Percentiles rank a stretch among this genome's conserved stretches.
Evolutionary conservation across 1,140 invertebrate genomes (phyloP).

Genomic region (Papilio helenus): DNA sequence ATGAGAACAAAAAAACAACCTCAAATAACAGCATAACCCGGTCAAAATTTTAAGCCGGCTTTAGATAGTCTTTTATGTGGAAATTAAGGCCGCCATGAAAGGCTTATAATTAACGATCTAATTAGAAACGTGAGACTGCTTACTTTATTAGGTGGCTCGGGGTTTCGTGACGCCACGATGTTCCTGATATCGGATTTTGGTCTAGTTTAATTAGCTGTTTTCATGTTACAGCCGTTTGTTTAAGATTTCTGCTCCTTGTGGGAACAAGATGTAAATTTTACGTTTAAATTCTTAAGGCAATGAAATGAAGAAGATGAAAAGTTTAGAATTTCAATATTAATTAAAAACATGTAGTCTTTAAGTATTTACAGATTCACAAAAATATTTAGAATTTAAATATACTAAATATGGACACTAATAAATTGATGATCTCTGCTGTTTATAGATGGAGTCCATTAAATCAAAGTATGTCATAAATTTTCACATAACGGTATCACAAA

Average conservation of each 20-base stretch:
- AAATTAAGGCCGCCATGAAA: conserved; percentile 78
- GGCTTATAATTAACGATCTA: conserved; percentile 80
- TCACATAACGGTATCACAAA: neutral
- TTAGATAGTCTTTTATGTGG: conserved; percentile 71
- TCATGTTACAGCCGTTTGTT: conserved; percentile 63
- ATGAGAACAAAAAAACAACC: too few relatives aligned
- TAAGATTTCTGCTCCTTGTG: conserved; percentile 43
- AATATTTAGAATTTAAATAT: too few relatives aligned
- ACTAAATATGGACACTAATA: conserved; percentile 1
- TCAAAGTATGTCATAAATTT: conserved; percentile 17
- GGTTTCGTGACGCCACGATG: conserved; percentile 68
- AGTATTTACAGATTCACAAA: too few relatives aligned
- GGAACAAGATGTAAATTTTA: conserved; percentile 7
- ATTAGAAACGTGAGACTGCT: conserved; percentile 78
- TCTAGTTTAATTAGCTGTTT: conserved; percentile 78
- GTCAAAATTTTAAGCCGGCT: conserved; percentile 67
- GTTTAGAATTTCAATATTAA: neutral
- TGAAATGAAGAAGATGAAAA: neutral
- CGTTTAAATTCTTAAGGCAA: neutral
- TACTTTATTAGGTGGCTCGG: conserved; percentile 73
- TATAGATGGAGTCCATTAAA: conserved; percentile 5
- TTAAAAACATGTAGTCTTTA: neutral
- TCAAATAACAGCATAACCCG: conserved; percentile 64
- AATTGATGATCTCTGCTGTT: neutral
- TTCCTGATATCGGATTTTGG: conserved; percentile 78